phyloP scores from a whole-genome alignment of 1,140 invertebrate genomes.

The Bombus waltoni region DNA sequence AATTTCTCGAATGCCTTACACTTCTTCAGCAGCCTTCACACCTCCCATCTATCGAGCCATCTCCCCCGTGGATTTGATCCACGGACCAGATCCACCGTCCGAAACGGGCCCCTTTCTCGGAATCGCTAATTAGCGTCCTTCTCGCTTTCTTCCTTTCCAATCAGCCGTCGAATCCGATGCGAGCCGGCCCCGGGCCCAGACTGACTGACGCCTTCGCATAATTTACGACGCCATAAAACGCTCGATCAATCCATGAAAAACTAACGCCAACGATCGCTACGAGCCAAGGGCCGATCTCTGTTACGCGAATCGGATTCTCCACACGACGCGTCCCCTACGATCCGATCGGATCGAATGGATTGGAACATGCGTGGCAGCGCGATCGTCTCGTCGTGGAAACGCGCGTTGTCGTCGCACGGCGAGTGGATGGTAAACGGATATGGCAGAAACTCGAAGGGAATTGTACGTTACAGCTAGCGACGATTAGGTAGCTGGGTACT shows the following conservation, averaged over 20 bases:
- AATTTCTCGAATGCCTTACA: slow-evolving; percentile 64
- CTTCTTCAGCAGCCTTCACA: slow-evolving; percentile 62
- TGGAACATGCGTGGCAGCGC: too few relatives aligned
- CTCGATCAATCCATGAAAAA: background rate
- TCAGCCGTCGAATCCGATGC: slow-evolving; percentile 58
- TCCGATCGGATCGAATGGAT: too few relatives aligned
- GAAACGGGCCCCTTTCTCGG: slow-evolving; percentile 66
- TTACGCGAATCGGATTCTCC: too few relatives aligned
- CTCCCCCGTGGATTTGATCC: slow-evolving; percentile 60
- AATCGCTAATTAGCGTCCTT: slow-evolving; percentile 69
- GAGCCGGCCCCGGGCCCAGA: slow-evolving; percentile 22
- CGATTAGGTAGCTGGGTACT: fast-evolving
- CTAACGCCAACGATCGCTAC: background rate
- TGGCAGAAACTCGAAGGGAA: too few relatives aligned
- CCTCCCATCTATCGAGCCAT: slow-evolving; percentile 53
- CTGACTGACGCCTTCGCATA: slow-evolving; percentile 41
- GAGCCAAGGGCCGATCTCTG: too few relatives aligned
- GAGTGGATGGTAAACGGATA: too few relatives aligned
- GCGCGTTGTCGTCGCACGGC: too few relatives aligned
- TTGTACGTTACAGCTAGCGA: fast-evolving
- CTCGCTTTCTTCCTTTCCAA: slow-evolving; percentile 64
- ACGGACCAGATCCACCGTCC: slow-evolving; percentile 41
- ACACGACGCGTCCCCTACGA: too few relatives aligned
- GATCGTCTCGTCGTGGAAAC: too few relatives aligned
- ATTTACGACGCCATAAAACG: slow-evolving; percentile 5